Percentiles rank a stretch among this genome's conserved stretches.
Conservation (phyloP, 2,113 vertebrate genomes). For the Gymnorhina tibicen region DNA sequence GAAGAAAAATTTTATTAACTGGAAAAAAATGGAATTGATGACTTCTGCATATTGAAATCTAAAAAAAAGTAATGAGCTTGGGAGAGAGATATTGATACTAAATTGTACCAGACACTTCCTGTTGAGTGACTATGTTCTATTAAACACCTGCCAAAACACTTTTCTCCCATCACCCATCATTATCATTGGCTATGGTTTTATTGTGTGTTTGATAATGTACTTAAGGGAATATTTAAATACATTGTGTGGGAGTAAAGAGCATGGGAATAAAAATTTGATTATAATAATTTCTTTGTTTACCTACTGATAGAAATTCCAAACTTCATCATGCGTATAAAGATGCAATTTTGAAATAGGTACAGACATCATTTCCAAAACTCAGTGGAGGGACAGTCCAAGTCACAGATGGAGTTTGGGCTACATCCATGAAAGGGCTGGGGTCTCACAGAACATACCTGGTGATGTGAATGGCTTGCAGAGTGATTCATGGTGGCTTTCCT, state of each 20-base stretch:
- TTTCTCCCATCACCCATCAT: not conserved
- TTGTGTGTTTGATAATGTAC: not conserved
- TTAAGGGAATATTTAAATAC: not conserved
- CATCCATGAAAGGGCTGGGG: not conserved
- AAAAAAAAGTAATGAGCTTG: not conserved
- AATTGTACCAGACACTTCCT: not conserved
- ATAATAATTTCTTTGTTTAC: not conserved
- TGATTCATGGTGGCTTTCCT: not conserved
- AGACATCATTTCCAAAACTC: not conserved
- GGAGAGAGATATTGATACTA: not conserved
- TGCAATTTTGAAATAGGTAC: not conserved
- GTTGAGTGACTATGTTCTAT: not conserved
- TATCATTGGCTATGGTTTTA: not conserved
- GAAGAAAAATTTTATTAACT: conserved; percentile 28
- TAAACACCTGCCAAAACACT: not conserved
- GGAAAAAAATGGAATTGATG: not conserved
- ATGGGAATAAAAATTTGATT: not conserved
- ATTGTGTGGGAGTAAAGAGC: not conserved
- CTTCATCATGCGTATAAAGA: not conserved
- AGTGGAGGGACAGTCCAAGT: not conserved
- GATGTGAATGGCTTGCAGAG: not conserved
- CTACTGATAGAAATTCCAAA: not conserved
- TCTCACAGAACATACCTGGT: not conserved
- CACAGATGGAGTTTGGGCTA: not conserved
- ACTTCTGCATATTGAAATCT: not conserved